Evolutionary conservation across 30 jellyfish, hydroid and myxozoan genomes (phyloP).

Genomic region (Aurelia sp.): DNA sequence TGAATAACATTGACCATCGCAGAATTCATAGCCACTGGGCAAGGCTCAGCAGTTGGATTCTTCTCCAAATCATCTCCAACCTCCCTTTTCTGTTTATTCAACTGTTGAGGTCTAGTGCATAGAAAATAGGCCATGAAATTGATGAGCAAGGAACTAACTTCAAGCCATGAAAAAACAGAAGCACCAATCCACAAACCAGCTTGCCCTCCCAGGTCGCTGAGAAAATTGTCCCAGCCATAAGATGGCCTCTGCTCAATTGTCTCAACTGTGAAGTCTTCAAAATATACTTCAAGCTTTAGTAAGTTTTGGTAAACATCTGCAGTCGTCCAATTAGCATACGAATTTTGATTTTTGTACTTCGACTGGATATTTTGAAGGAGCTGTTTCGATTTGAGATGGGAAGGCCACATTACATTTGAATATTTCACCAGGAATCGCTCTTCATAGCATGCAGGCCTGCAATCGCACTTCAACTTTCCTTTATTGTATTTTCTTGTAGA

Average conservation of each 20-base stretch:
- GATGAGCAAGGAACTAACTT: constrained; percentile 7
- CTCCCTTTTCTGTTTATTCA: no score
- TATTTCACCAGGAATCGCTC: not conserved
- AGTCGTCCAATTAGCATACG: constrained; percentile 9
- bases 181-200: constrained; percentile 55
- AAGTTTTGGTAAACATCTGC: constrained; percentile 18
- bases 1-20: no score
- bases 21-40: no score
- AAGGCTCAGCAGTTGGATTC: no score
- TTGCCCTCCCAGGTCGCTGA: constrained; percentile 57
- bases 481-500: not conserved
- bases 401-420: constrained; percentile 37
- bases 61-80: no score
- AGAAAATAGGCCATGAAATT: no score
- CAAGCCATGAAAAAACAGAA: constrained; percentile 31
- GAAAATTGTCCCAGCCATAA: not conserved
- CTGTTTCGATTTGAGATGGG: not conserved
- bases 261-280: constrained; percentile 34
- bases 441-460: not conserved
- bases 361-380: not conserved
- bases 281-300: constrained; percentile 7
- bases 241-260: constrained; percentile 33
- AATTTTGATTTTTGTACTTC: not conserved
- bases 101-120: no score
- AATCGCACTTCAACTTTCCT: not conserved